Base-by-base conservation (phyloP, 2,113 vertebrate genomes). In the Bombycilla garrulus region DNA sequence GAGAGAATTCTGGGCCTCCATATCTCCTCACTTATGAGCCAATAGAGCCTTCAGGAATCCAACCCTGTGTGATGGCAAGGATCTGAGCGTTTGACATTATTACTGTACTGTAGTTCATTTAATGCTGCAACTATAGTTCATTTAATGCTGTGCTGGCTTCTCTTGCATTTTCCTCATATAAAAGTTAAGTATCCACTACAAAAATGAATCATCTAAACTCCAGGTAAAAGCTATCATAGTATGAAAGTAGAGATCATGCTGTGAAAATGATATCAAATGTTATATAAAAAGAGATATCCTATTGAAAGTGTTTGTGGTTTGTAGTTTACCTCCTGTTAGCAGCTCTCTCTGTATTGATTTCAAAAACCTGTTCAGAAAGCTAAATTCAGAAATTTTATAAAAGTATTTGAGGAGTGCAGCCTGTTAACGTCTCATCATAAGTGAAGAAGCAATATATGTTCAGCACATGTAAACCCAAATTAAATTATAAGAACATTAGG, bases 201-300 rank as follows among this genome's bases (percentile, higher is more conserved):
- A 97, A 97, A 97, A 97, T 97, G 97, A 97, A 96, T 97, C 97
- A 96, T 96, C 96, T 97, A 97, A 97, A 98, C 97, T 97, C 96
- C 94, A 97, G 97, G 96, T 97, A 97, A 97, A 97, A 98, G 97
- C 96, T 95, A 97, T 95, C 97, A 77, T 96, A 97, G 96, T 97
- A 94, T 96, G 97, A 97, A 97, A 97, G 96, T 95, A 67, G 96
- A 96, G 92, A 93, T 94, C 97, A 97, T 88, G 97, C 97, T 97
- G 97, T 96, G 97, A 97, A 97, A 97, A 98, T 97, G 94, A 97
- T 97, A 97, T 97, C 96, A 97, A 97, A 97, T 93, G 95, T 96
- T 96, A 97, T 97, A 97, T 97, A 97, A 97, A 97, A 97, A 97
- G 96, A 97, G 96, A 95, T 95, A 93, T 96, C 95, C 96, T 95